Percentiles rank a stretch among this genome's conserved stretches.
These are phyloP conservation scores for Polypedilum vanderplanki DNA, from an alignment of 1,140 invertebrate species.

Conservation along the genomic window DNA sequence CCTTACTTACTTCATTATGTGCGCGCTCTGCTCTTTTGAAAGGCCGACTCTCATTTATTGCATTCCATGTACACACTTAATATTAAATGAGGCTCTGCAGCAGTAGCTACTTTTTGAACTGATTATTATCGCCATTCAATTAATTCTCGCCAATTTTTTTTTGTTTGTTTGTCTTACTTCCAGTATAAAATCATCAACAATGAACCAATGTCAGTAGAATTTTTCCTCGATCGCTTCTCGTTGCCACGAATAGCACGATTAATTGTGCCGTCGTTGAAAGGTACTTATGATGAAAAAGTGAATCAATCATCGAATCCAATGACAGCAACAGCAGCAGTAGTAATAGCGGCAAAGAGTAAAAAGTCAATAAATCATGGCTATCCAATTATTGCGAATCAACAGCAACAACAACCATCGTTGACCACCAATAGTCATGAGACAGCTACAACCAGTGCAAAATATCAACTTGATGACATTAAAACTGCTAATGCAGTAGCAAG, in stretches of 20 bases:
- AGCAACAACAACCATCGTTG: constrained; percentile 32
- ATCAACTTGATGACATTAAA: constrained; percentile 1
- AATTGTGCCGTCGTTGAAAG: constrained; percentile 35
- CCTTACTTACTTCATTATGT: not conserved
- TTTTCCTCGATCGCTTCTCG: constrained; percentile 51
- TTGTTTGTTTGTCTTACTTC: too few species aligned
- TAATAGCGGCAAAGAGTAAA: not conserved
- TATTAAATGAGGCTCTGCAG: not conserved
- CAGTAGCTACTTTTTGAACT: not conserved
- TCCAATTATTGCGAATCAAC: constrained; percentile 35
- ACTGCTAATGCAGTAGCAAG: not conserved
- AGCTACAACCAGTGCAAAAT: constrained; percentile 35
- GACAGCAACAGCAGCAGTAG: not conserved
- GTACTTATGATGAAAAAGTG: constrained; percentile 38
- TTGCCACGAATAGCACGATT: constrained; percentile 50
- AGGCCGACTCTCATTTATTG: not conserved
- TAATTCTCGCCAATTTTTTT: not conserved
- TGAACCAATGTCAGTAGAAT: constrained; percentile 40
- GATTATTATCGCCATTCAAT: constrained; percentile 13
- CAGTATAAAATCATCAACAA: constrained; percentile 32
- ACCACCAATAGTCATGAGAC: constrained; percentile 27
- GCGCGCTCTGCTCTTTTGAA: not conserved
- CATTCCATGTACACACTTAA: constrained; percentile 12
- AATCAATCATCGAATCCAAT: constrained; percentile 37
- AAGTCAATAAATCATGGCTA: constrained; percentile 34